Percentiles rank a stretch among this genome's conserved stretches.
phyloP scores from a whole-genome alignment of 2,888 invertebrate genomes.

The Athalia rosae region DNA sequence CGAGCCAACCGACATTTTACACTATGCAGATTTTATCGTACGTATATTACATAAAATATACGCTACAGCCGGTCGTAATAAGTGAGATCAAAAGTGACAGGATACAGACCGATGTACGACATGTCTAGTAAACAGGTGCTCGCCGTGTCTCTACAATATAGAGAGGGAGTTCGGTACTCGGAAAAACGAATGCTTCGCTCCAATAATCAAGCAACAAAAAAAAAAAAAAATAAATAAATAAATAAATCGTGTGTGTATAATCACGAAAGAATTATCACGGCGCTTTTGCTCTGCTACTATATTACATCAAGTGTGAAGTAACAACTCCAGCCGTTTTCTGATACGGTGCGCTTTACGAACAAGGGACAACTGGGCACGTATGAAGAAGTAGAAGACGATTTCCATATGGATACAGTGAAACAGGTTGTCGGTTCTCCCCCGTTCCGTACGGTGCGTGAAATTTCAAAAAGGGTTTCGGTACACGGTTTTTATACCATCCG shows the following conservation, averaged over 20 bases:
- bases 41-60: not conserved
- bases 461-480: not conserved
- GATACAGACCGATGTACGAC: not conserved
- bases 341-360: not conserved
- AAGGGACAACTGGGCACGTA: not conserved
- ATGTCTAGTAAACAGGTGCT: not conserved
- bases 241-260: constrained; percentile 1
- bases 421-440: too few species aligned
- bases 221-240: too few species aligned
- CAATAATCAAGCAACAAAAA: not conserved
- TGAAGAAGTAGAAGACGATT: too few species aligned
- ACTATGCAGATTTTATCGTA: not conserved
- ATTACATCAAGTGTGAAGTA: not conserved
- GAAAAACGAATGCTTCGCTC: not conserved
- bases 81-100: constrained; percentile 23
- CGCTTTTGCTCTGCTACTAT: not conserved
- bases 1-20: not conserved
- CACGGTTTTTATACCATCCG: not conserved
- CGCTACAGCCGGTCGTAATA: constrained; percentile 22
- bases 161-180: constrained; percentile 14
- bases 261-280: constrained; percentile 21
- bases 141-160: constrained; percentile 15
- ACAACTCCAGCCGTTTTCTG: not conserved
- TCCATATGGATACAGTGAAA: too few species aligned
- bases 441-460: too few species aligned